phyloP scores from a whole-genome alignment of 2,113 vertebrate genomes.

The Myiozetetes cayanensis region DNA sequence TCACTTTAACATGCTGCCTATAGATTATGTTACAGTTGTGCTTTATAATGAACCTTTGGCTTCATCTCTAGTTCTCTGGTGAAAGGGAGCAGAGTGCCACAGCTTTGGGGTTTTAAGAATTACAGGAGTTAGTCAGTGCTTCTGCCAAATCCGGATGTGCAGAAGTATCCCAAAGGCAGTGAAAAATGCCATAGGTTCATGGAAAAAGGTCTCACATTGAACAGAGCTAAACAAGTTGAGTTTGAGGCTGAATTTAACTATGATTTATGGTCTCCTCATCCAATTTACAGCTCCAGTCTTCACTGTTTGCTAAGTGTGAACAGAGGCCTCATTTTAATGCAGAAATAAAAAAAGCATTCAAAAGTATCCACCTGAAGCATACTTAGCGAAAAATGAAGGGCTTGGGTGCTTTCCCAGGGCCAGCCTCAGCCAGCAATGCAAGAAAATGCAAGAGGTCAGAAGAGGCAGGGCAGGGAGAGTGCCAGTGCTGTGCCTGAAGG shows the following conservation, averaged over 20 bases:
- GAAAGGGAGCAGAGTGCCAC: not conserved
- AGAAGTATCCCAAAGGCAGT: not conserved
- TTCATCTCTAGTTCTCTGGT: not conserved
- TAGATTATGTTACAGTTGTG: slow-evolving; percentile 53
- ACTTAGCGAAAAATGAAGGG: accelerated
- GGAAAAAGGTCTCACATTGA: not conserved
- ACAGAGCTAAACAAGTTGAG: not conserved
- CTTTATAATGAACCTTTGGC: slow-evolving; percentile 13
- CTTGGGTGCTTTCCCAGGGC: not conserved
- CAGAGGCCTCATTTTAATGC: not conserved
- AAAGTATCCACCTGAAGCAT: not conserved
- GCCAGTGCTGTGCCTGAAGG: accelerated
- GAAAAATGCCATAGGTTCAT: not conserved
- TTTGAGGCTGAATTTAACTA: not conserved
- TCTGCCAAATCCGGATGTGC: not conserved
- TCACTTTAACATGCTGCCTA: slow-evolving; percentile 16
- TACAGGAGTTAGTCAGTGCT: not conserved
- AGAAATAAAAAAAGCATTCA: not conserved
- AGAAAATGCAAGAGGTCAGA: not conserved
- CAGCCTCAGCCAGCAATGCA: accelerated
- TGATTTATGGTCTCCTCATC: not conserved
- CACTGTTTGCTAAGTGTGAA: not conserved
- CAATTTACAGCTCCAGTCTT: not conserved
- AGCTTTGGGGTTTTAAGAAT: not conserved
- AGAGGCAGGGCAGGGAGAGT: not conserved